Conservation (phyloP, 2,797 vertebrate genomes). For the Halcyon leucocephala region DNA sequence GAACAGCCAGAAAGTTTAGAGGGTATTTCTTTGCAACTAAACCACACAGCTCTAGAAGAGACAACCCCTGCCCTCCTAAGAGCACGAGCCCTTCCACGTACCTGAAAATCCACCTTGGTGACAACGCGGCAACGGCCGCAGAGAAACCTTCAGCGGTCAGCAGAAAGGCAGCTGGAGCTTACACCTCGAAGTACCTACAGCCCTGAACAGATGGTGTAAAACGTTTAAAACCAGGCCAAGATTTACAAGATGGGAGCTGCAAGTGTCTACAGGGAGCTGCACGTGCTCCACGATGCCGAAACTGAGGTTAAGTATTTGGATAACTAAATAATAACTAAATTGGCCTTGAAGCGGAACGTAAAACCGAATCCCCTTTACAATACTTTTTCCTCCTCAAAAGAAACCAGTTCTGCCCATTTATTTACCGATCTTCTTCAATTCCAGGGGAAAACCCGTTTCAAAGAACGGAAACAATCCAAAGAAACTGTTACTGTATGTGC, state of each 20-base stretch:
- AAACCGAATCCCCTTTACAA: fast-evolving
- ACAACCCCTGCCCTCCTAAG: background rate
- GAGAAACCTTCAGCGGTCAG: background rate
- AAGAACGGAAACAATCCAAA: background rate
- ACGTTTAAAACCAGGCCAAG: background rate
- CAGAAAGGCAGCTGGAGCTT: background rate
- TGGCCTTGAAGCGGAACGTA: fast-evolving
- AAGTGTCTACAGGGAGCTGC: slow-evolving; percentile 20
- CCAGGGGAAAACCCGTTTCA: background rate
- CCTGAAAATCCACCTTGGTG: background rate
- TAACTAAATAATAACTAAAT: background rate
- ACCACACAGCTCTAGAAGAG: background rate
- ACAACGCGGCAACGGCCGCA: background rate
- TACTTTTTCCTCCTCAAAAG: background rate
- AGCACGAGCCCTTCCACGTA: background rate
- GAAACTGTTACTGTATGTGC: fast-evolving
- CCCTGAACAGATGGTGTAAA: background rate
- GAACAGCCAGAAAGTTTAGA: background rate
- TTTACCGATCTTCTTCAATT: background rate
- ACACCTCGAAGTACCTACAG: background rate
- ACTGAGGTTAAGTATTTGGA: background rate
- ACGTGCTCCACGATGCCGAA: background rate
- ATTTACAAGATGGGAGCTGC: background rate
- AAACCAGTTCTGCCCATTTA: background rate
- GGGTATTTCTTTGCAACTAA: background rate